Evolutionary conservation across 2,888 invertebrate species (phyloP).

Genomic region (Dascillus cervinus): DNA sequence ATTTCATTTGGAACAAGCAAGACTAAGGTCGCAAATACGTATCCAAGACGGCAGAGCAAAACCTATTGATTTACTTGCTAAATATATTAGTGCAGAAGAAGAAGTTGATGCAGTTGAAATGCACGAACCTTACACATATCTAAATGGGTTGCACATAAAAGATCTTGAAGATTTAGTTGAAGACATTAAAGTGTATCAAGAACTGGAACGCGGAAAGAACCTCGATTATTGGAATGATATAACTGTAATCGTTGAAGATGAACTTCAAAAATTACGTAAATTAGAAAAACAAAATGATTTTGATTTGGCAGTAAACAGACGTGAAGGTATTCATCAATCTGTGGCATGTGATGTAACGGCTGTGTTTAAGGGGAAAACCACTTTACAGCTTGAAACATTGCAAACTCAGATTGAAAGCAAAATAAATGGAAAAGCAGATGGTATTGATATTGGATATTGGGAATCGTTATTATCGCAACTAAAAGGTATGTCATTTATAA

Average conservation of each 20-base stretch:
- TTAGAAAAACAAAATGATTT: slow-evolving; percentile 56
- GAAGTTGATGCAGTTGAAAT: slow-evolving; percentile 90
- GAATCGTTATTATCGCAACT: slow-evolving; percentile 92
- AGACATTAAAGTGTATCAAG: slow-evolving; percentile 93
- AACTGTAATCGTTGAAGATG: slow-evolving; percentile 89
- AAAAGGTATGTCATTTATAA: slow-evolving; percentile 57
- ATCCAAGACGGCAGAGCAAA: slow-evolving; percentile 96
- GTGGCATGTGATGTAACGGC: slow-evolving; percentile 83
- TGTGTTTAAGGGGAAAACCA: slow-evolving; percentile 90
- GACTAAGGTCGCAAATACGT: slow-evolving; percentile 85
- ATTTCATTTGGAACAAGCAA: slow-evolving; percentile 95
- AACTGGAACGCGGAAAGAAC: slow-evolving; percentile 83
- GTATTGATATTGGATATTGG: slow-evolving; percentile 97
- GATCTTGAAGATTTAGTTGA: slow-evolving; percentile 94
- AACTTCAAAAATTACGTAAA: slow-evolving; percentile 77
- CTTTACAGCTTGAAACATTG: slow-evolving; percentile 74
- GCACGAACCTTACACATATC: slow-evolving; percentile 95
- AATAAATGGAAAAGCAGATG: slow-evolving; percentile 75
- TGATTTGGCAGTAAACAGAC: slow-evolving; percentile 47
- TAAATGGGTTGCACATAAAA: slow-evolving; percentile 80
- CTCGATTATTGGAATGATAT: slow-evolving; percentile 94
- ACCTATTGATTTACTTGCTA: slow-evolving; percentile 94
- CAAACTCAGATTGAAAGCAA: slow-evolving; percentile 81
- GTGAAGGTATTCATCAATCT: slow-evolving; percentile 73
- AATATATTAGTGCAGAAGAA: slow-evolving; percentile 89